A percentile compares a stretch with the other conserved stretches of the same genome.
phyloP scores from a whole-genome alignment of 2,888 invertebrate genomes.

The Rotaria sp. region DNA sequence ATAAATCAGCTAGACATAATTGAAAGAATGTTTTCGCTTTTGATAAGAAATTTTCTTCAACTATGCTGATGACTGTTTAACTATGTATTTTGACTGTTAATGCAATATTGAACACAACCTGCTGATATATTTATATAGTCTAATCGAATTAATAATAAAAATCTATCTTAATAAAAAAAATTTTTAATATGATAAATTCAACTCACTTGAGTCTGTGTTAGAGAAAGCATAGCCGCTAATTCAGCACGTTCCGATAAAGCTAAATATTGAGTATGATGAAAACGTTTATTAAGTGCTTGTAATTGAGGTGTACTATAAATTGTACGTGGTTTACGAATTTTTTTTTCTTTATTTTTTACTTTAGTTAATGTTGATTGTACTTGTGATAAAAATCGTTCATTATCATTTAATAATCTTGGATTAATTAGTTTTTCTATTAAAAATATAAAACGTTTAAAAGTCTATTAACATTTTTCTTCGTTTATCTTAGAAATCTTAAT shows the following conservation, averaged over 20 bases:
- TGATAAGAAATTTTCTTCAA: not conserved
- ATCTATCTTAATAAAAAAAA: no score
- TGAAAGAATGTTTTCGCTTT: not conserved
- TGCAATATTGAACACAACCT: not conserved
- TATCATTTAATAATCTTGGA: not conserved
- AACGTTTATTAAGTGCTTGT: conserved; percentile 4
- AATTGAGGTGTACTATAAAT: not conserved
- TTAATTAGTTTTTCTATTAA: not conserved
- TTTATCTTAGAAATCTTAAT: no score
- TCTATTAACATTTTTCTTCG: no score
- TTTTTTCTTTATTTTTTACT: not conserved
- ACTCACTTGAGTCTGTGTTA: not conserved
- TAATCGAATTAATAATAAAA: no score
- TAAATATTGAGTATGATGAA: not conserved
- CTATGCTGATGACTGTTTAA: not conserved
- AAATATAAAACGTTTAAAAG: no score
- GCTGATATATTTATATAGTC: no score
- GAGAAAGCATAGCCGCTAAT: not conserved
- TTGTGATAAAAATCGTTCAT: not conserved
- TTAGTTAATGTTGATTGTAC: not conserved
- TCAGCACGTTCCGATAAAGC: not conserved
- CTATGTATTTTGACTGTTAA: not conserved
- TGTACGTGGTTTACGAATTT: not conserved
- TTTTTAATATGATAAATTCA: no score
- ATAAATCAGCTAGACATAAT: not conserved